These are phyloP conservation scores for Opisthocomus hoazin DNA, from an alignment of 2,113 vertebrate species.

Conservation along the genomic window DNA sequence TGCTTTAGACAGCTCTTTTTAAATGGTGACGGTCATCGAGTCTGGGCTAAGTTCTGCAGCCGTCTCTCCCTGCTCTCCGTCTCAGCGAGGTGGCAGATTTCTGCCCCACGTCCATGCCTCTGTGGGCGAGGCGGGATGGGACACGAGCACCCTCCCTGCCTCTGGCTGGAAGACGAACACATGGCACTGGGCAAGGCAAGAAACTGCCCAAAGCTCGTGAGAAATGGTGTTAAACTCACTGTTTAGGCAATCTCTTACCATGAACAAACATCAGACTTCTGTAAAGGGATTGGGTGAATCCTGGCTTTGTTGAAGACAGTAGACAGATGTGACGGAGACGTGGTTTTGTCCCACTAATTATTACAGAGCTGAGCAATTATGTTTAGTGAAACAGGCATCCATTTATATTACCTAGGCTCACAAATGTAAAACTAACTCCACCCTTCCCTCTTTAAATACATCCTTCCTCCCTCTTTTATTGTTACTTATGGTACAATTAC, in stretches of 20 bases:
- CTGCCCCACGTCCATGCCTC: neutral
- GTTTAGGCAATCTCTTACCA: neutral
- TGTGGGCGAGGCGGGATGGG: neutral
- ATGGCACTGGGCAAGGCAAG: neutral
- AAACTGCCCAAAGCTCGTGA: neutral
- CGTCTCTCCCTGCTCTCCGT: neutral
- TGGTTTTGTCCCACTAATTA: neutral
- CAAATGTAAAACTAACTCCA: neutral
- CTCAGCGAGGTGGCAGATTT: neutral
- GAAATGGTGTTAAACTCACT: neutral
- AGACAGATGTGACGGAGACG: neutral
- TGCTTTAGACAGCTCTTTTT: neutral
- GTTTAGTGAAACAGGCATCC: neutral
- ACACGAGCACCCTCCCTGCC: neutral
- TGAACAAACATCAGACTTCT: neutral
- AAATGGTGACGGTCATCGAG: neutral
- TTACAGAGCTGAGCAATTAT: neutral
- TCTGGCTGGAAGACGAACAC: neutral
- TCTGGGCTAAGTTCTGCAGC: neutral
- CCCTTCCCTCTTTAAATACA: neutral
- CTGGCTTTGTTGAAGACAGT: neutral
- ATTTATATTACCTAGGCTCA: neutral
- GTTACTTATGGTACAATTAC: neutral
- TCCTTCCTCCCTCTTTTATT: neutral
- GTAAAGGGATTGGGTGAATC: neutral